phyloP scores from a whole-genome alignment of 2,113 vertebrate species.

The Triplophysa dalaica region DNA sequence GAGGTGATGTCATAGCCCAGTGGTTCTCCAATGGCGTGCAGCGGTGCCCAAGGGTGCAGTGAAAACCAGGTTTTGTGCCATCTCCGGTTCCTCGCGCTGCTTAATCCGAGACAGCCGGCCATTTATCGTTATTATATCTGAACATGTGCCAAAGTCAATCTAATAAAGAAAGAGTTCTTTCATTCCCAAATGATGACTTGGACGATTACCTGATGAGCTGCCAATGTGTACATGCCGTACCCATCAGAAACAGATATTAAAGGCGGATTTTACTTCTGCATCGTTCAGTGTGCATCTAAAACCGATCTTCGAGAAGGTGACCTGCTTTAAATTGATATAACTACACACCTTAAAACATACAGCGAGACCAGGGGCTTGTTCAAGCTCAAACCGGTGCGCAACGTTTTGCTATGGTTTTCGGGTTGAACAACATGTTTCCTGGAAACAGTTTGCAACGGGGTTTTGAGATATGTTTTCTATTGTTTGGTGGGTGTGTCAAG shows the following conservation, averaged over 20 bases:
- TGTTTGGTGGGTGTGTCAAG: too few species aligned
- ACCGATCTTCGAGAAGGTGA: neutral
- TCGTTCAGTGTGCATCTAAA: neutral
- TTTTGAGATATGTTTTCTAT: too few species aligned
- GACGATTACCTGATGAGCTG: constrained; percentile 9
- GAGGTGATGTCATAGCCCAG: constrained; percentile 5
- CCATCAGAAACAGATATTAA: neutral
- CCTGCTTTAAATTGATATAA: neutral
- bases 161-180: constrained; percentile 17
- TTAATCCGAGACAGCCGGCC: constrained; percentile 11
- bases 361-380: too few species aligned
- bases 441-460: too few species aligned
- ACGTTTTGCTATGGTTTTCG: too few species aligned
- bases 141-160: constrained; percentile 15
- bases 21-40: neutral
- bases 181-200: constrained; percentile 16
- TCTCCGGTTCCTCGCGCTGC: neutral
- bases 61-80: constrained; percentile 4
- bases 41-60: constrained; percentile 4
- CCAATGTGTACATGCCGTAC: neutral
- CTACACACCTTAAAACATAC: too few species aligned
- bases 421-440: too few species aligned
- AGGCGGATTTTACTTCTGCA: neutral
- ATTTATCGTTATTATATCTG: constrained; percentile 19
- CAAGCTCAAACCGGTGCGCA: too few species aligned